A percentile compares a stretch with the other conserved stretches of the same genome.
phyloP scores from a whole-genome alignment of 2,888 invertebrate species.

The Netelia fuscicornis region DNA sequence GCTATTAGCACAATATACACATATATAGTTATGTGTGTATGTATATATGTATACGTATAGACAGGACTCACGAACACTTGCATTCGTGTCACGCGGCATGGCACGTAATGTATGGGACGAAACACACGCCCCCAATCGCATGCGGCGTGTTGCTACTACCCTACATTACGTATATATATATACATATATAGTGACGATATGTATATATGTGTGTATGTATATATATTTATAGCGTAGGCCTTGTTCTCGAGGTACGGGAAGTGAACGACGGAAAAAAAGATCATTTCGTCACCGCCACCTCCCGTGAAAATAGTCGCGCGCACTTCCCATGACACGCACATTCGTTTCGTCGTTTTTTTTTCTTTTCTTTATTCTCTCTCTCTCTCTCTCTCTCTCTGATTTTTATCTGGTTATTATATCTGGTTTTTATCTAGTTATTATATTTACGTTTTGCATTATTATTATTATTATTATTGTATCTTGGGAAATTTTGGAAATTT shows the following conservation, averaged over 20 bases:
- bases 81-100: conserved; percentile 67
- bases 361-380: neutral
- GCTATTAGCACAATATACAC: neutral
- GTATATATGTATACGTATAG: conserved; percentile 9
- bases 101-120: conserved; percentile 60
- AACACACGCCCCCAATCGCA: conserved; percentile 58
- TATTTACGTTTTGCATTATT: no score
- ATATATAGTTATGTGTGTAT: neutral
- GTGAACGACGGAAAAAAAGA: conserved; percentile 54
- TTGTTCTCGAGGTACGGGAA: conserved; percentile 60
- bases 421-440: no score
- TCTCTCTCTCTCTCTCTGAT: neutral
- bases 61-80: conserved; percentile 62
- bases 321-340: conserved; percentile 56
- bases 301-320: conserved; percentile 48
- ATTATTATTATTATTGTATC: no score
- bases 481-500: no score
- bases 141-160: conserved; percentile 38
- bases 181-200: neutral
- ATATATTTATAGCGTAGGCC: conserved; percentile 13
- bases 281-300: conserved; percentile 24
- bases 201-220: neutral
- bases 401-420: no score
- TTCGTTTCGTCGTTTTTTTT: conserved; percentile 33
- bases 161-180: neutral